A percentile compares a stretch with the other conserved stretches of the same genome.
Evolutionary conservation across 2,888 invertebrate genomes (phyloP).

Genomic region (Harmothoe impar): DNA sequence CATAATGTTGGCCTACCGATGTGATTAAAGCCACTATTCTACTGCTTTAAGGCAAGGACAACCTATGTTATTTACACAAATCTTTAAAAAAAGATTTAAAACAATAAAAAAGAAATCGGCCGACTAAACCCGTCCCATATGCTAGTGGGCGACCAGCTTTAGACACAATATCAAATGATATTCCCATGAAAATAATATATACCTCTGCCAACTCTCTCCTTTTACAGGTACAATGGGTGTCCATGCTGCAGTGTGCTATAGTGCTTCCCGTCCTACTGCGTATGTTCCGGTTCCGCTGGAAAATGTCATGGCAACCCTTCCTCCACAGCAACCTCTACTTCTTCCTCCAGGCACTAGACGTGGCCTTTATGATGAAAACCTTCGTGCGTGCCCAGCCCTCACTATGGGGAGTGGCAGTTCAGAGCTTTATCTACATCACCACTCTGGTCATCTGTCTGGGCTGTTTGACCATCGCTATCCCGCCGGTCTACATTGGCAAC

Average conservation of each 20-base stretch:
- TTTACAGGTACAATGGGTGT: constrained; percentile 58
- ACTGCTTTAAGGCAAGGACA: too few relatives aligned
- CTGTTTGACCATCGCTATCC: constrained; percentile 48
- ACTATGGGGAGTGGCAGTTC: constrained; percentile 28
- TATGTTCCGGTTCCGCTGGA: constrained; percentile 56
- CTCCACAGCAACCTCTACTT: constrained; percentile 62
- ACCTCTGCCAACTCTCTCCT: too few relatives aligned
- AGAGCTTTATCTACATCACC: constrained; percentile 47
- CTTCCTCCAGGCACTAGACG: constrained; percentile 62
- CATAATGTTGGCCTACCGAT: too few relatives aligned
- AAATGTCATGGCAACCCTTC: constrained; percentile 61
- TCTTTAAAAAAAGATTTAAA: too few relatives aligned
- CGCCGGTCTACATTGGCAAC: constrained; percentile 51
- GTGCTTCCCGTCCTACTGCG: constrained; percentile 59
- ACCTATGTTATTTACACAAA: too few relatives aligned
- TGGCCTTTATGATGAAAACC: constrained; percentile 40
- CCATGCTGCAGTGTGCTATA: constrained; percentile 54
- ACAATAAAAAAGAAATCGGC: too few relatives aligned
- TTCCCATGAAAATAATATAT: too few relatives aligned
- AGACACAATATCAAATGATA: too few relatives aligned
- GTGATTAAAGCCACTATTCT: too few relatives aligned
- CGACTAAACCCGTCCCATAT: too few relatives aligned
- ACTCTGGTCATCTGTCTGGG: constrained; percentile 43
- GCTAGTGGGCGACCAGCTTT: too few relatives aligned
- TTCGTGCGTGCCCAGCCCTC: neutral